A percentile compares a stretch with the other conserved stretches of the same genome.
phyloP scores from a whole-genome alignment of 92 coral and sea anemone species.

The Palythoa caribaeorum region DNA sequence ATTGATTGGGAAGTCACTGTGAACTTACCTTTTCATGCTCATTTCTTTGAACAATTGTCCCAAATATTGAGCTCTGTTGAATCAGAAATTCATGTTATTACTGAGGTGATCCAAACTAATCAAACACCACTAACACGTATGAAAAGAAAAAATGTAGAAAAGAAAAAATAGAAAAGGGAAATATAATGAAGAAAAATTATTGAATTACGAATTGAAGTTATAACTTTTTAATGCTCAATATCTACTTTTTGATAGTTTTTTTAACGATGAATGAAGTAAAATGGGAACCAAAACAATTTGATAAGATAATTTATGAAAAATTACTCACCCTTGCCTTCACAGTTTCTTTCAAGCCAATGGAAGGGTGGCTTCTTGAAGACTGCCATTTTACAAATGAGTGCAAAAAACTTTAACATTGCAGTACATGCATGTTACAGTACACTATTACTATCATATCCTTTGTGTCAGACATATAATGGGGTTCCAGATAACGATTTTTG shows the following conservation, averaged over 20 bases:
- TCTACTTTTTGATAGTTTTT: no score
- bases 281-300: no score
- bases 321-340: conserved; percentile 83
- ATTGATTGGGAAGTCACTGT: not conserved
- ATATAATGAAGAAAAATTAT: no score
- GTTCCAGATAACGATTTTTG: no score
- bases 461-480: no score
- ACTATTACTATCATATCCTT: no score
- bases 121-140: no score
- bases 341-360: conserved; percentile 87
- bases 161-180: no score
- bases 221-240: not conserved
- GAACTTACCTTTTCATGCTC: conserved; percentile 27
- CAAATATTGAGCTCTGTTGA: conserved; percentile 40
- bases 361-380: conserved; percentile 89
- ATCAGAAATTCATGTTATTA: not conserved
- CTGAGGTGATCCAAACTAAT: not conserved
- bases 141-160: no score
- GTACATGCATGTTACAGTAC: no score
- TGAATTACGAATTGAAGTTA: not conserved
- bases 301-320: no score
- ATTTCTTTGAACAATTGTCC: conserved; percentile 33
- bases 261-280: no score
- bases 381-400: conserved; percentile 12
- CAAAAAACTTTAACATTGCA: not conserved